Percentiles rank a stretch among this genome's conserved stretches.
These are phyloP conservation scores for Hydrochoerus hydrochaeris DNA, from an alignment of 2,113 vertebrate species.

Conservation along the genomic window DNA sequence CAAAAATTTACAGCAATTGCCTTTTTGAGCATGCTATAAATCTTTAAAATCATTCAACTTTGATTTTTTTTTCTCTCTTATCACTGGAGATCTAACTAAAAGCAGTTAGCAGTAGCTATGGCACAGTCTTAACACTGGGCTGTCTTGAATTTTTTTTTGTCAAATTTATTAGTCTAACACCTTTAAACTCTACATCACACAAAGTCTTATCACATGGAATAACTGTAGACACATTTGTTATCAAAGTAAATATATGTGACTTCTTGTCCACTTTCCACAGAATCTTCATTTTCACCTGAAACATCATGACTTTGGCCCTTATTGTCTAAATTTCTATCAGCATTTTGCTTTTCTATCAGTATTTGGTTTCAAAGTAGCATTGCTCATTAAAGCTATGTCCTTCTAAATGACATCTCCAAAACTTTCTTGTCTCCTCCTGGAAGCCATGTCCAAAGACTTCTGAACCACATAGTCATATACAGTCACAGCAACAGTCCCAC, in stretches of 20 bases:
- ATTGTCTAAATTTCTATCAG: background rate
- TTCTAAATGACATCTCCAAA: background rate
- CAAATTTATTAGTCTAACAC: background rate
- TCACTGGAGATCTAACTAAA: background rate
- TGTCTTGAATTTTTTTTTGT: background rate
- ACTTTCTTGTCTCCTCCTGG: background rate
- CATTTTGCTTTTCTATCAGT: background rate
- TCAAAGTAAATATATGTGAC: background rate
- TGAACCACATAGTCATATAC: too few relatives aligned
- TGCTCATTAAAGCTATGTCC: background rate
- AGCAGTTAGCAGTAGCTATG: background rate
- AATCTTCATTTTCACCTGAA: background rate
- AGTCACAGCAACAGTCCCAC: too few relatives aligned
- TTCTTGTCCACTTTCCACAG: background rate
- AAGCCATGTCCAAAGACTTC: background rate
- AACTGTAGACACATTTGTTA: background rate
- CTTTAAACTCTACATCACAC: background rate
- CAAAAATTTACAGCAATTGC: background rate
- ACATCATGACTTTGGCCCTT: background rate
- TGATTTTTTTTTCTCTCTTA: background rate
- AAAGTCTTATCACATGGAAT: background rate
- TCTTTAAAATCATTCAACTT: background rate
- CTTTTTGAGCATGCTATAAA: background rate
- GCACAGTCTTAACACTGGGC: background rate
- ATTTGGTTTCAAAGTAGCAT: background rate